Evolutionary conservation across 1,140 invertebrate genomes (phyloP).

Genomic region (Leptoteleia sp.): DNA sequence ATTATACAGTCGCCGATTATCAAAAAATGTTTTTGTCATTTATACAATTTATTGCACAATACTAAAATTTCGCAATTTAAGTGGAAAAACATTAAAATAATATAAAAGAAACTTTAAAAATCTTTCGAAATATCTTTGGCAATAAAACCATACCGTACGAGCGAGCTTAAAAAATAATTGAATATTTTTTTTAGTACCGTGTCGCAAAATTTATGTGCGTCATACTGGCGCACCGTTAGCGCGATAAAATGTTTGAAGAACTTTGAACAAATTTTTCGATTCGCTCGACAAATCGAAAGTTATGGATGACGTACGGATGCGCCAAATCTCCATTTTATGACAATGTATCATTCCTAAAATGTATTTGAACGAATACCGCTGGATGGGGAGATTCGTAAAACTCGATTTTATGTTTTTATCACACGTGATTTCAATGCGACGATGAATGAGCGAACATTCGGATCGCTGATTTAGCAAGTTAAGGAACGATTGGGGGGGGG

Average conservation of each 20-base stretch:
- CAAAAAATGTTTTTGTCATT: too few species aligned
- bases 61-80: too few species aligned
- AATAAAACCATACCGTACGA: too few species aligned
- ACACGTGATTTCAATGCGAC: not conserved
- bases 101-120: too few species aligned
- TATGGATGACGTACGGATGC: not conserved
- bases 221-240: not conserved
- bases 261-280: slow-evolving; percentile 34
- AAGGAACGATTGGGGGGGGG: not conserved
- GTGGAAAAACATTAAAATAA: too few species aligned
- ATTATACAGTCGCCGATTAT: too few species aligned
- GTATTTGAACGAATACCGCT: slow-evolving; percentile 10
- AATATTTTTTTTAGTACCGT: not conserved
- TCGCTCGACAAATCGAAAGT: slow-evolving; percentile 23
- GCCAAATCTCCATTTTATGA: slow-evolving; percentile 28
- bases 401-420: slow-evolving; percentile 19
- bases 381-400: slow-evolving; percentile 17
- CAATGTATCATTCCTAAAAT: slow-evolving; percentile 27
- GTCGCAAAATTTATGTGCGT: not conserved
- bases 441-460: slow-evolving; percentile 7
- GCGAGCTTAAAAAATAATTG: not conserved
- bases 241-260: slow-evolving; percentile 20
- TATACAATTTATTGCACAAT: too few species aligned
- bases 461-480: slow-evolving; percentile 8
- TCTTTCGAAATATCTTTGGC: not conserved